Evolutionary conservation across 2,888 invertebrate species (phyloP).

Genomic region (Morpho achilles): DNA sequence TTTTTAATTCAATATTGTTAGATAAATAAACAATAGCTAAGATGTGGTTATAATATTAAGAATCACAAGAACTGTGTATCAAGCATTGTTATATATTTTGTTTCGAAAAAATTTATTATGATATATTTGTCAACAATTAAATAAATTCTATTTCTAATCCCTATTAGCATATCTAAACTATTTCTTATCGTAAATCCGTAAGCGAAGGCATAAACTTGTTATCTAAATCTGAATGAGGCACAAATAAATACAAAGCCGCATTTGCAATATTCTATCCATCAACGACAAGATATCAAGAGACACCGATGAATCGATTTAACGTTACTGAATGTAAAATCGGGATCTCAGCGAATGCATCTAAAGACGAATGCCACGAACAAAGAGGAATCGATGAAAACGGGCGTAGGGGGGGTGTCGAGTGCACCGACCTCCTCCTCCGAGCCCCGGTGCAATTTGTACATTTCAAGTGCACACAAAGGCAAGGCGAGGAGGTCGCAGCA

Average conservation of each 20-base stretch:
- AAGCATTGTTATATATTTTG: no score
- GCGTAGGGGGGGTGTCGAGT: slow-evolving; percentile 58
- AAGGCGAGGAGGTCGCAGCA: slow-evolving; percentile 70
- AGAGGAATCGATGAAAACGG: slow-evolving; percentile 74
- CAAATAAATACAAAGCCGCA: slow-evolving; percentile 30
- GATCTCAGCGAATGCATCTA: slow-evolving; percentile 67
- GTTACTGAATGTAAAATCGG: slow-evolving; percentile 66
- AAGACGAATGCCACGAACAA: slow-evolving; percentile 74
- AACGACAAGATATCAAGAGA: slow-evolving; percentile 37
- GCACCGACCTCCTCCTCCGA: slow-evolving; percentile 65
- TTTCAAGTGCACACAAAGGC: slow-evolving; percentile 79
- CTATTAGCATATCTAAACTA: no score
- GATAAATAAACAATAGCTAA: no score
- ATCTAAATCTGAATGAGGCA: slow-evolving; percentile 14
- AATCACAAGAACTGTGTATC: no score
- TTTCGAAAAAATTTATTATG: no score
- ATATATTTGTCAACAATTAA: no score
- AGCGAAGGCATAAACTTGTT: no score
- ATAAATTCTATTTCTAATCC: no score
- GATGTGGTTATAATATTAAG: no score
- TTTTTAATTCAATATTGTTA: no score
- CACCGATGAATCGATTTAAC: slow-evolving; percentile 37
- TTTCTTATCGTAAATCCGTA: no score
- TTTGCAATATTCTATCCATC: slow-evolving; percentile 37
- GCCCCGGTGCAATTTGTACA: slow-evolving; percentile 77